Evolutionary conservation across 2,888 invertebrate species (phyloP).

Genomic region (Sphaerophoria taeniata): DNA sequence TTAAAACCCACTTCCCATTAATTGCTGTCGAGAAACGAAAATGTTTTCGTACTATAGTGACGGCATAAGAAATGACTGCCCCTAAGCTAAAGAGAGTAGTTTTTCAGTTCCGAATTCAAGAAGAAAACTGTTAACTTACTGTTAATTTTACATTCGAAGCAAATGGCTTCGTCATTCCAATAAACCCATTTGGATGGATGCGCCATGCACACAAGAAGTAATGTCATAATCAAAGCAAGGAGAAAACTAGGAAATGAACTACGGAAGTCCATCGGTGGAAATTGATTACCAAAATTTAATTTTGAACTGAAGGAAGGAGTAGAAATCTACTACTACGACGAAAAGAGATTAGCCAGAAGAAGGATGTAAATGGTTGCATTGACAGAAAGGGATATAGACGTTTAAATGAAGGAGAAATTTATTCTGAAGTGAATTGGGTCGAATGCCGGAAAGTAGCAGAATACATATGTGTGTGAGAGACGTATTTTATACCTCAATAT

Average conservation of each 20-base stretch:
- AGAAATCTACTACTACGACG: constrained; percentile 11
- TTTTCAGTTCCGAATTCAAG: not conserved
- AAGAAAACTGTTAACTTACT: not conserved
- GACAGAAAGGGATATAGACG: not conserved
- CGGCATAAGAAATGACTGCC: not conserved
- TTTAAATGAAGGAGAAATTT: constrained; percentile 16
- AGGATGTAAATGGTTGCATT: not conserved
- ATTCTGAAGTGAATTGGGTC: constrained; percentile 13
- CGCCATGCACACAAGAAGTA: not conserved
- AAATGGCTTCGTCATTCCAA: not conserved
- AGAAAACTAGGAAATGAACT: constrained; percentile 48
- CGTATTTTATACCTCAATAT: too few species aligned
- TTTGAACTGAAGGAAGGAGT: constrained; percentile 5
- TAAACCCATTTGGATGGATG: constrained; percentile 8
- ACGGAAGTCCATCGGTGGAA: constrained; percentile 56
- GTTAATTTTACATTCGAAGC: constrained; percentile 2
- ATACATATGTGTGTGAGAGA: not conserved
- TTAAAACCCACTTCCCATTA: constrained; percentile 32
- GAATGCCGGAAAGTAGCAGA: too few species aligned
- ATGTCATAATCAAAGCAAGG: constrained; percentile 2
- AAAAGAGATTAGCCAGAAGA: not conserved
- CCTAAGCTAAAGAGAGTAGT: not conserved
- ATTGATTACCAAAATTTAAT: constrained; percentile 56
- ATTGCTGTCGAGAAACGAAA: not conserved
- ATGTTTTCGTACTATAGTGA: constrained; percentile 1